Conservation (phyloP, 1,140 invertebrate species). For the Cydia amplana region DNA sequence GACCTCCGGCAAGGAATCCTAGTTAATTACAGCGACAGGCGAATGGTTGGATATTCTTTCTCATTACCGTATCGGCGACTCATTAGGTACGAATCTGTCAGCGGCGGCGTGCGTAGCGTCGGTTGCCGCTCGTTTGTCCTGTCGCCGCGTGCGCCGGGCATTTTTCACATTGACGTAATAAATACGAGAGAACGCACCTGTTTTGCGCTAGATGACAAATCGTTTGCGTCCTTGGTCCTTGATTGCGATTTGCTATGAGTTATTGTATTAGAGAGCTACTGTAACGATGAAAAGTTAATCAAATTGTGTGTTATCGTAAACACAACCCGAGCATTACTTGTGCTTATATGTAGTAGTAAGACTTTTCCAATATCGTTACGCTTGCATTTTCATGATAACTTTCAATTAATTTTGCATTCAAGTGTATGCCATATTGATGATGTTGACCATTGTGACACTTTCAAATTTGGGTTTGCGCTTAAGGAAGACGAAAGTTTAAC, state of each 20-base stretch:
- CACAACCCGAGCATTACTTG: neutral
- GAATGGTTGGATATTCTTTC: conserved; percentile 53
- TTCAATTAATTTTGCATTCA: no score
- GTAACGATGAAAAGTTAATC: conserved; percentile 33
- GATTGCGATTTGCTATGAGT: conserved; percentile 29
- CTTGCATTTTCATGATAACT: no score
- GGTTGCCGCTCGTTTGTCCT: conserved; percentile 49
- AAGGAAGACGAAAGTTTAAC: no score
- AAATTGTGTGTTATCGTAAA: neutral
- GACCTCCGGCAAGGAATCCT: conserved; percentile 38
- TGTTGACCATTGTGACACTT: no score
- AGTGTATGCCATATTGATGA: no score
- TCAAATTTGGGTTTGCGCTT: no score
- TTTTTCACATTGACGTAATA: conserved; percentile 50
- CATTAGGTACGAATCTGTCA: conserved; percentile 49
- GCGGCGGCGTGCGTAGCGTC: conserved; percentile 39
- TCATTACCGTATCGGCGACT: conserved; percentile 47
- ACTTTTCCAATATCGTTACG: no score
- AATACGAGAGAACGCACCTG: conserved; percentile 48
- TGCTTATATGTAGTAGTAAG: neutral
- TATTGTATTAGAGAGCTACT: neutral
- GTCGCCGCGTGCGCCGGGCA: conserved; percentile 43
- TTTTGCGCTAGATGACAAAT: conserved; percentile 46
- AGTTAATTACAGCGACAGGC: conserved; percentile 49
- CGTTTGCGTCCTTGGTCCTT: conserved; percentile 34